Percentiles rank a stretch among this genome's conserved stretches.
These are phyloP conservation scores for Amphipoea oculea DNA, from an alignment of 2,888 invertebrate species.

Conservation along the genomic window DNA sequence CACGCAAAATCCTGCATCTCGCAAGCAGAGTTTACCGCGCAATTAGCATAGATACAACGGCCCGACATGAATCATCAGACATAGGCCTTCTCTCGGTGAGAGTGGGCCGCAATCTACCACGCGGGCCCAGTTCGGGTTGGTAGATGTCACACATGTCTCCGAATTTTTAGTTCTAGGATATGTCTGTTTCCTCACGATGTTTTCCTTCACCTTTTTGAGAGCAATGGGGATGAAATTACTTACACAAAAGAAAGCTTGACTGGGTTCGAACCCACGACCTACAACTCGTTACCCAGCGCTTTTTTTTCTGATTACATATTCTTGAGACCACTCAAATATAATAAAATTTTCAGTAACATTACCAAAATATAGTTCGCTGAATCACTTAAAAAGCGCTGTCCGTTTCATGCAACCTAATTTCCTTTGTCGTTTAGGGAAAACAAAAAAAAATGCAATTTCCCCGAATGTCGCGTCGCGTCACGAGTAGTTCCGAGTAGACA, in stretches of 20 bases:
- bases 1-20: no score
- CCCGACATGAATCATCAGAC: neutral
- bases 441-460: slow-evolving; percentile 69
- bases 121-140: no score
- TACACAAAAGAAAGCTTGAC: no score
- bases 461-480: slow-evolving; percentile 66
- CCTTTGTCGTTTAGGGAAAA: slow-evolving; percentile 58
- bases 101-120: no score
- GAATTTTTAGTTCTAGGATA: neutral
- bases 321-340: neutral
- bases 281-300: neutral
- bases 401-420: slow-evolving; percentile 48
- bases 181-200: neutral
- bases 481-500: slow-evolving; percentile 51
- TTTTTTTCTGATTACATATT: neutral
- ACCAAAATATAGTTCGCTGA: slow-evolving; percentile 35
- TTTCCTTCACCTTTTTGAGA: neutral
- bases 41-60: no score
- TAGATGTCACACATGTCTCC: neutral
- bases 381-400: slow-evolving; percentile 31
- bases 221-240: no score
- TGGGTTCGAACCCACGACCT: no score
- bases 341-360: neutral
- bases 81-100: neutral
- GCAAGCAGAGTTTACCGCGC: no score